Percentiles rank a stretch among this genome's conserved stretches.
phyloP scores from a whole-genome alignment of 2,797 vertebrate genomes.

The Ctenosaura bakeri region DNA sequence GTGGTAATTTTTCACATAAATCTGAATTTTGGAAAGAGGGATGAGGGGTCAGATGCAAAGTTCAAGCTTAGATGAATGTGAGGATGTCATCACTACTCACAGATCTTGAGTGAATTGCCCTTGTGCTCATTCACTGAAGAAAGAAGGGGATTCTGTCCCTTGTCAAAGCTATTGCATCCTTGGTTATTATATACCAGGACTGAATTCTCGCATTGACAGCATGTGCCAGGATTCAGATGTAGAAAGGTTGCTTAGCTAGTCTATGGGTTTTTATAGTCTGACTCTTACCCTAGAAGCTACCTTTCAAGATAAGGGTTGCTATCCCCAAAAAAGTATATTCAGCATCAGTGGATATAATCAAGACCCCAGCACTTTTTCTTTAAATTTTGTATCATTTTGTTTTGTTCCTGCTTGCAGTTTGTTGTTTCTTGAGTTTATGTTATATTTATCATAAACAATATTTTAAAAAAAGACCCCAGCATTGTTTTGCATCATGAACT shows the following conservation, averaged over 20 bases:
- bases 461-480: neutral
- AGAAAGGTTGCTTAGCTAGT: neutral
- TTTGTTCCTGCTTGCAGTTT: too few relatives aligned
- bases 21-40: too few relatives aligned
- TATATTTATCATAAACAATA: too few relatives aligned
- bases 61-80: neutral
- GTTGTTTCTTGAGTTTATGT: too few relatives aligned
- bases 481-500: neutral
- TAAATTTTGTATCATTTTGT: too few relatives aligned
- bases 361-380: neutral
- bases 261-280: neutral
- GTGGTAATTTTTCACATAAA: neutral
- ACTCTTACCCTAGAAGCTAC: slow-evolving; percentile 9
- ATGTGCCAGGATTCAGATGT: neutral
- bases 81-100: neutral
- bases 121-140: neutral
- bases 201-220: neutral
- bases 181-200: neutral
- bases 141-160: neutral
- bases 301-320: slow-evolving; percentile 2
- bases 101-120: neutral
- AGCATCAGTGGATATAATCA: too few relatives aligned
- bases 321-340: neutral
- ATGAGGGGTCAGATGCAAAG: neutral
- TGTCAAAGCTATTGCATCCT: neutral